These are phyloP conservation scores for Hormaphis cornu DNA, from an alignment of 1,140 invertebrate species.

Conservation along the genomic window DNA sequence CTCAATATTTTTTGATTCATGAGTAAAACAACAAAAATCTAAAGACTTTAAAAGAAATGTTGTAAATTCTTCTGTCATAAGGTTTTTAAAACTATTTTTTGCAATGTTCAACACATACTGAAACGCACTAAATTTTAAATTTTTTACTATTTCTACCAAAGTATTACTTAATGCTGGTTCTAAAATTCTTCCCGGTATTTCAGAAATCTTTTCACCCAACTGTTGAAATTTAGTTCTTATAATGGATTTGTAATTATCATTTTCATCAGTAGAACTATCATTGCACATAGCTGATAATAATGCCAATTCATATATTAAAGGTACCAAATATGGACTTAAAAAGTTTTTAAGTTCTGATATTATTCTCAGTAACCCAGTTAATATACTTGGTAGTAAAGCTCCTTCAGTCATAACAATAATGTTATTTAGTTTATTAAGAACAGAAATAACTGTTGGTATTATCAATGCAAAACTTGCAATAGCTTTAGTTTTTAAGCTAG, in stretches of 20 bases:
- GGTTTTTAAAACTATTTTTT: constrained; percentile 54
- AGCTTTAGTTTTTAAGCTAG: constrained; percentile 60
- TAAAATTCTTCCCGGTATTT: constrained; percentile 64
- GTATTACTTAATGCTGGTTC: constrained; percentile 60
- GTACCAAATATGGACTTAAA: constrained; percentile 18
- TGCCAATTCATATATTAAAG: constrained; percentile 18
- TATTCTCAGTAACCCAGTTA: constrained; percentile 16
- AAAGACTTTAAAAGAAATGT: constrained; percentile 66
- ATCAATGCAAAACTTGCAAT: constrained; percentile 12
- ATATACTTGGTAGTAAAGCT: constrained; percentile 27
- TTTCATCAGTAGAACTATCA: not conserved
- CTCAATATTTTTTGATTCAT: constrained; percentile 38
- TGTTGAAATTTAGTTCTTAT: constrained; percentile 25
- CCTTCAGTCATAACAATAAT: constrained; percentile 3
- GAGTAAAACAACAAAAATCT: constrained; percentile 52
- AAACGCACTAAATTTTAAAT: constrained; percentile 52
- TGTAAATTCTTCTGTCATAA: constrained; percentile 58
- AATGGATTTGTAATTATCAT: constrained; percentile 23
- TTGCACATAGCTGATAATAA: constrained; percentile 14
- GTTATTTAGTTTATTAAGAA: constrained; percentile 10
- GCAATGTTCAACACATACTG: constrained; percentile 63
- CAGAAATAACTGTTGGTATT: constrained; percentile 27
- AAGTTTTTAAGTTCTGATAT: constrained; percentile 28
- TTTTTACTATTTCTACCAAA: constrained; percentile 52
- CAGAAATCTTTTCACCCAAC: constrained; percentile 35